Conservation (phyloP, 2,797 vertebrate genomes). For the Erpetoichthys calabaricus region DNA sequence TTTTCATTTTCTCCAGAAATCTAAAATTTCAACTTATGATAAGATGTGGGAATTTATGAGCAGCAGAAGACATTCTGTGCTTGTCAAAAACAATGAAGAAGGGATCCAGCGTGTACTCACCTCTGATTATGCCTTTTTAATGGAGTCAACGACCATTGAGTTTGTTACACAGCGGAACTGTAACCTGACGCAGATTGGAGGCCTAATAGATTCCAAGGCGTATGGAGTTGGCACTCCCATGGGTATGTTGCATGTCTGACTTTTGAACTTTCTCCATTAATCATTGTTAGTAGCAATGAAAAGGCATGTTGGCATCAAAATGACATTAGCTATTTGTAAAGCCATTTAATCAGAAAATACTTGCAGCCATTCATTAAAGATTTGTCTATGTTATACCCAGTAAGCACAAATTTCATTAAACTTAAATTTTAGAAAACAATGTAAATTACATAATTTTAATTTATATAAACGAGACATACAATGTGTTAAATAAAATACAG, state of each 20-base stretch:
- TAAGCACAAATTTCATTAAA: no score
- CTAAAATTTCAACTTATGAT: slow-evolving; percentile 95
- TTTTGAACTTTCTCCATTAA: slow-evolving; percentile 25
- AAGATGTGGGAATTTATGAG: slow-evolving; percentile 99
- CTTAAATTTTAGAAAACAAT: no score
- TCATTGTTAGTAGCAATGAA: slow-evolving; percentile 16
- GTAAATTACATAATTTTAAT: no score
- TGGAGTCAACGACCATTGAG: slow-evolving; percentile 96
- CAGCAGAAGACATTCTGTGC: slow-evolving; percentile 85
- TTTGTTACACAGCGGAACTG: slow-evolving; percentile 91
- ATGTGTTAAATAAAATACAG: no score
- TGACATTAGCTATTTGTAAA: neutral
- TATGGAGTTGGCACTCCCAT: slow-evolving; percentile 94
- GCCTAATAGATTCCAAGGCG: slow-evolving; percentile 91
- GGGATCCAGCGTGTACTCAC: slow-evolving; percentile 91
- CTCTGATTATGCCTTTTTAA: slow-evolving; percentile 92
- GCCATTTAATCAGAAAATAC: slow-evolving; percentile 3
- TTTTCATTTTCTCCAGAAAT: slow-evolving; percentile 65
- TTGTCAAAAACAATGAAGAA: slow-evolving; percentile 90
- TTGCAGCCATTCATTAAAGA: neutral
- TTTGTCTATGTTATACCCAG: neutral
- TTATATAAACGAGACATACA: no score
- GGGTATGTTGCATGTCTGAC: slow-evolving; percentile 58
- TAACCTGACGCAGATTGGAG: slow-evolving; percentile 94
- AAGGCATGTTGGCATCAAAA: slow-evolving; percentile 2